These are phyloP conservation scores for Henricia sp. DNA, from an alignment of 53 echinoderm and acorn worm species.

Conservation along the genomic window DNA sequence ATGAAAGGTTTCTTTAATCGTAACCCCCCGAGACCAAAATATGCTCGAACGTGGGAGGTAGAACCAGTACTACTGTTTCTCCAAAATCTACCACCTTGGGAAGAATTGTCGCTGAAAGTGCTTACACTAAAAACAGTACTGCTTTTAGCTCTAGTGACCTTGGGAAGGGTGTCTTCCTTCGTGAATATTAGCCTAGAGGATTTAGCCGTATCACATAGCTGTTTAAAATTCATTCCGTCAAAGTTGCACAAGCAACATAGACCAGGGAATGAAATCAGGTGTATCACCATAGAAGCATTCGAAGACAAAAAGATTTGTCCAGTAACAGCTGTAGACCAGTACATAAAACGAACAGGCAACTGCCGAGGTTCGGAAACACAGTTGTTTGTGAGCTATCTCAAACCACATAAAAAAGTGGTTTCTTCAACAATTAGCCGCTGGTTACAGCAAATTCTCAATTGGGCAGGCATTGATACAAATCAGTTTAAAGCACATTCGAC, in stretches of 20 bases:
- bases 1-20: slow-evolving; percentile 74
- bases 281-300: slow-evolving; percentile 30
- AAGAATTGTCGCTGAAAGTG: slow-evolving; percentile 15
- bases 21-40: slow-evolving; percentile 63
- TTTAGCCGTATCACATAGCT: neutral
- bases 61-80: slow-evolving; percentile 35
- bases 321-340: slow-evolving; percentile 17
- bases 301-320: slow-evolving; percentile 44
- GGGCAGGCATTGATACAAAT: slow-evolving; percentile 36
- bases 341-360: slow-evolving; percentile 20
- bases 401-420: slow-evolving; percentile 46
- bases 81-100: slow-evolving; percentile 14
- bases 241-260: slow-evolving; percentile 43
- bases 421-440: slow-evolving; percentile 47
- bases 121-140: slow-evolving; percentile 58
- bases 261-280: slow-evolving; percentile 25
- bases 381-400: slow-evolving; percentile 29
- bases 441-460: slow-evolving; percentile 9
- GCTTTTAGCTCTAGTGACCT: slow-evolving; percentile 43
- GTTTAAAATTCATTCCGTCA: slow-evolving; percentile 22
- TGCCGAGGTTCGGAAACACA: slow-evolving; percentile 31
- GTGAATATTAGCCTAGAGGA: slow-evolving; percentile 20
- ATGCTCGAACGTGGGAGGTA: slow-evolving; percentile 58
- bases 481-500: slow-evolving; percentile 39
- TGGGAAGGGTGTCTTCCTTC: slow-evolving; percentile 28